phyloP scores from a whole-genome alignment of 2,113 vertebrate species.

The Thamnophis sirtalis region DNA sequence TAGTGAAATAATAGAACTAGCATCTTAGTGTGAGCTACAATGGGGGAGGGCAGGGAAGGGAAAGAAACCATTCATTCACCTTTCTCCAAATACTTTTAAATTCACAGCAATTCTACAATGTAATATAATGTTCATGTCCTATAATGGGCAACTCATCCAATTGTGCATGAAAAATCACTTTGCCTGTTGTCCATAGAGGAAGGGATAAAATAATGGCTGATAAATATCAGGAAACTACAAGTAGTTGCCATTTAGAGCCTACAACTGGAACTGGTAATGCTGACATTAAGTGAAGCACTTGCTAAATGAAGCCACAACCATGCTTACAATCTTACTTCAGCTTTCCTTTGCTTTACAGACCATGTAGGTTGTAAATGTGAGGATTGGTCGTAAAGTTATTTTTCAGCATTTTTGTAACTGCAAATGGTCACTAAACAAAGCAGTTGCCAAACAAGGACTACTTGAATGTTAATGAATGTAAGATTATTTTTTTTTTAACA shows the following conservation, averaged over 20 bases:
- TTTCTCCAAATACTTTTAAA: background rate
- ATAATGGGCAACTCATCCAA: background rate
- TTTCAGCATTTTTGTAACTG: background rate
- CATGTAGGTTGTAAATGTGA: background rate
- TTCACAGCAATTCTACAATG: background rate
- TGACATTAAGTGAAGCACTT: background rate
- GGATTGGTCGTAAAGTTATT: background rate
- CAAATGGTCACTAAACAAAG: background rate
- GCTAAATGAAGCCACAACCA: background rate
- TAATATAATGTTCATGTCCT: background rate
- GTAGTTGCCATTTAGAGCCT: background rate
- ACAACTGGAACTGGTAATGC: background rate
- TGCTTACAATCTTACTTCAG: background rate
- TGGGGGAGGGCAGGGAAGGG: background rate
- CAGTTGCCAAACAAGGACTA: background rate
- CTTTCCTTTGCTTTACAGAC: background rate
- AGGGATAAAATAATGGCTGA: background rate
- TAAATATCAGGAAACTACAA: background rate
- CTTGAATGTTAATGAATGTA: background rate
- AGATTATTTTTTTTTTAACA: background rate
- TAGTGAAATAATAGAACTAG: background rate
- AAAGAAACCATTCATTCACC: background rate
- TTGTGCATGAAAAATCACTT: background rate
- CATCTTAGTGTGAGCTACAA: accelerated
- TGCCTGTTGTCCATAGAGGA: background rate